A percentile compares a stretch with the other conserved stretches of the same genome.
phyloP scores from a whole-genome alignment of 2,888 invertebrate species.

The Papilio elwesi region DNA sequence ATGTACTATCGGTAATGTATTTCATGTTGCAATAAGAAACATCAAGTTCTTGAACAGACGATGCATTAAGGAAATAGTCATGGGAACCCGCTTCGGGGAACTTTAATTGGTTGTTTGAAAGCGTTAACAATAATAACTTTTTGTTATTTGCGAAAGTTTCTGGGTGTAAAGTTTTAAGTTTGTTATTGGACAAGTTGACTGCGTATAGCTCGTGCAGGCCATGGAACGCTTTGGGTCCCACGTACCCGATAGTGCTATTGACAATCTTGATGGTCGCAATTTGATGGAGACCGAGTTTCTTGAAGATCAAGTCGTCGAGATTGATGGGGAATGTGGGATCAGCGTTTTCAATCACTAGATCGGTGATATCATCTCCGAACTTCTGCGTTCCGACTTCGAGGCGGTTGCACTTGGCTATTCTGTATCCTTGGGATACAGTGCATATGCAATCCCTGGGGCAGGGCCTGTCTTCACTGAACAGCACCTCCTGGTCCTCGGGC shows the following conservation, averaged over 20 bases:
- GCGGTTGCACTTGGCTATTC: constrained; percentile 87
- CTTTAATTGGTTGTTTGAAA: constrained; percentile 87
- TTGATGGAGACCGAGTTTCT: constrained; percentile 85
- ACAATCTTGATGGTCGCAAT: constrained; percentile 88
- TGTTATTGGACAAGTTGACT: constrained; percentile 88
- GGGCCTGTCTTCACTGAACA: constrained; percentile 78
- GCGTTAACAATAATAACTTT: constrained; percentile 86
- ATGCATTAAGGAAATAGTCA: constrained; percentile 84
- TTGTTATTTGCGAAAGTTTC: constrained; percentile 88
- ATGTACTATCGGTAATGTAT: constrained; percentile 86
- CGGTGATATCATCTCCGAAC: constrained; percentile 87
- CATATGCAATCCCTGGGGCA: constrained; percentile 87
- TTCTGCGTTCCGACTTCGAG: constrained; percentile 87
- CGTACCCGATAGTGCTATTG: constrained; percentile 87
- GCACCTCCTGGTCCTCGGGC: constrained; percentile 77
- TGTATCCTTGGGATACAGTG: constrained; percentile 84
- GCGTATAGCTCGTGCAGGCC: constrained; percentile 87
- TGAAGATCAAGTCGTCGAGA: constrained; percentile 85
- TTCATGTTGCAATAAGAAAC: constrained; percentile 88
- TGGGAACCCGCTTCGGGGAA: constrained; percentile 70
- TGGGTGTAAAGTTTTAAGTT: constrained; percentile 86
- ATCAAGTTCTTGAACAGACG: constrained; percentile 88
- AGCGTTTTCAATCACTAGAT: constrained; percentile 87
- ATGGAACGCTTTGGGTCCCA: constrained; percentile 88
- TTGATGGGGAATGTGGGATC: constrained; percentile 83